Evolutionary conservation across 2,797 vertebrate species (phyloP).

Genomic region (Dicrostonyx torquatus): DNA sequence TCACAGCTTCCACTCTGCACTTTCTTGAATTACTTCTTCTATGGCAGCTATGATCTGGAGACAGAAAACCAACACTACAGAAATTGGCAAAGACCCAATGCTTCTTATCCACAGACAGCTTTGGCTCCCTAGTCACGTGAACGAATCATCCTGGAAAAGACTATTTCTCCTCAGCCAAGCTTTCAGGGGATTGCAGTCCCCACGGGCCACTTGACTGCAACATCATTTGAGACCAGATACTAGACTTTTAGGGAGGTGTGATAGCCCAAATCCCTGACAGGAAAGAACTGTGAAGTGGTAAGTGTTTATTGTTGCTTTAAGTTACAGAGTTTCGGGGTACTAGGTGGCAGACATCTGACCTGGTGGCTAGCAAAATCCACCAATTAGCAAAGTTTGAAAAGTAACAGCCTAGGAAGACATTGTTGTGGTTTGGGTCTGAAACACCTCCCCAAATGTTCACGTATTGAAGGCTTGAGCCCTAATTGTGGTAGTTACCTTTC

Average conservation of each 20-base stretch:
- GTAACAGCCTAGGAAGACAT: background rate
- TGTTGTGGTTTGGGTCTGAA: background rate
- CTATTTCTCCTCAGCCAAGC: background rate
- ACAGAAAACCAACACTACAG: background rate
- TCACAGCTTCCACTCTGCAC: background rate
- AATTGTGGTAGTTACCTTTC: background rate
- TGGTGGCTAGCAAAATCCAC: background rate
- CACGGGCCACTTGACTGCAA: no score
- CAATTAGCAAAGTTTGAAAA: conserved; percentile 6
- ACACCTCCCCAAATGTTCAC: background rate
- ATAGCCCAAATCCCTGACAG: background rate
- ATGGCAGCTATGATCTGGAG: rapidly evolving
- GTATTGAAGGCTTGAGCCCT: background rate
- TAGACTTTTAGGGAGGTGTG: background rate
- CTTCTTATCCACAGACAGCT: background rate
- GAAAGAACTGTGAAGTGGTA: background rate
- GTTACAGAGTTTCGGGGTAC: background rate
- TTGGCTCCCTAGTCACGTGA: rapidly evolving
- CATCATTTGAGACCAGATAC: background rate
- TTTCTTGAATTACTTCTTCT: background rate
- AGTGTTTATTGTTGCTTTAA: background rate
- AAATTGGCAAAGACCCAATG: background rate
- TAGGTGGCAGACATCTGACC: background rate
- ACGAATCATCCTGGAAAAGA: background rate
- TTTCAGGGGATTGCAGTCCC: background rate